Conservation (phyloP, 2,797 vertebrate species). For the Microctenopoma stevenorrisi region DNA sequence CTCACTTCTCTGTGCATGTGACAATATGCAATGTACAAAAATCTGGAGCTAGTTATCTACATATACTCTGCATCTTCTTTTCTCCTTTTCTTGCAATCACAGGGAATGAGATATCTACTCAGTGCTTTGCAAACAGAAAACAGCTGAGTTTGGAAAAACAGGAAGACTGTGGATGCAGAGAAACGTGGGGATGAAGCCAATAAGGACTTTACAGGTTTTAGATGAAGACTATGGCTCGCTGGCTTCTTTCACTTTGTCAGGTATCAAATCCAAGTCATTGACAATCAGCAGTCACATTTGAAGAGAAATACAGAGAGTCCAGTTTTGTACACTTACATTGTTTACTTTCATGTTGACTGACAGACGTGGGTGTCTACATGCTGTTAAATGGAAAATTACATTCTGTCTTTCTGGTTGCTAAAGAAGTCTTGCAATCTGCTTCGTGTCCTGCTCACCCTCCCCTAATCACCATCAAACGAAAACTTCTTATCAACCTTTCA, state of each 20-base stretch:
- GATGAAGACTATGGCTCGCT: conserved; percentile 26
- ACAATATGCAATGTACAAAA: conserved; percentile 78
- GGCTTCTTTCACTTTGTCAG: conserved; percentile 29
- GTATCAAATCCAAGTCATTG: conserved; percentile 13
- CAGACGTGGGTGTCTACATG: conserved; percentile 18
- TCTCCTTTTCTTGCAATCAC: conserved; percentile 17
- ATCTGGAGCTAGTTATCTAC: conserved; percentile 73
- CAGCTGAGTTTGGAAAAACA: background rate
- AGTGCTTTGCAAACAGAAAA: conserved; percentile 24
- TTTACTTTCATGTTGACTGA: conserved; percentile 51
- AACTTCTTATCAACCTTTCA: conserved; percentile 2
- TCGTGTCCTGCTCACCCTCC: background rate
- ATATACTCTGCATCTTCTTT: conserved; percentile 35
- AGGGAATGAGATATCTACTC: conserved; percentile 30
- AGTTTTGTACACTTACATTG: conserved; percentile 11
- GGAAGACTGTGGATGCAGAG: background rate
- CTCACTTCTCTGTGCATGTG: conserved; percentile 67
- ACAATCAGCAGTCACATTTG: conserved; percentile 2
- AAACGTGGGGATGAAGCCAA: background rate
- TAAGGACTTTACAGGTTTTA: conserved; percentile 25
- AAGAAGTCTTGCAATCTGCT: background rate
- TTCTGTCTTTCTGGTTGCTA: background rate
- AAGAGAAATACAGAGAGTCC: conserved; percentile 11
- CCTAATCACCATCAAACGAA: conserved; percentile 18
- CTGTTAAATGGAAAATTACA: conserved; percentile 17